Evolutionary conservation across 2,797 vertebrate genomes (phyloP).

Genomic region (Strix occidentalis): DNA sequence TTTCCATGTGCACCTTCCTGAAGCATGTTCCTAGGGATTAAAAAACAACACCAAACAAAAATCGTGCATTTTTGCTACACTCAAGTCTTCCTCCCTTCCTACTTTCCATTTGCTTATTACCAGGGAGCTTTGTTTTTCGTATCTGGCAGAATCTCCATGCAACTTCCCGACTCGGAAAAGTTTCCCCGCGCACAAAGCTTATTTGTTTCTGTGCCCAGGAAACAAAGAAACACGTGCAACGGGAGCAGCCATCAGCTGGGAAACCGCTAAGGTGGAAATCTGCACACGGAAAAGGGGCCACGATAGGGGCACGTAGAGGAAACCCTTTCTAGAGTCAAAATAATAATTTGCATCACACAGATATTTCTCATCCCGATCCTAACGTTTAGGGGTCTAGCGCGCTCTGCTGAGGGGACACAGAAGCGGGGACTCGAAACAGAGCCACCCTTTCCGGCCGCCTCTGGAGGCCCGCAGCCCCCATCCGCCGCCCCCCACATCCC

Average conservation of each 20-base stretch:
- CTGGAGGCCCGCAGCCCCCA: too few species aligned
- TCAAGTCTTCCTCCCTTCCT: not conserved
- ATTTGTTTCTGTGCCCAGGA: not conserved
- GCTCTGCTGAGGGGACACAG: accelerated
- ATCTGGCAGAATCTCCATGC: accelerated
- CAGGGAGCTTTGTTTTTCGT: accelerated
- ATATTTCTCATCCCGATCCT: accelerated
- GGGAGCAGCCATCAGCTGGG: accelerated
- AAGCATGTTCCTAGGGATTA: slow-evolving; percentile 76
- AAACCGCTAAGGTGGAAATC: accelerated
- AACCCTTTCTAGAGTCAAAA: accelerated
- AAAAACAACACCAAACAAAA: not conserved
- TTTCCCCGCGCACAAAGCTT: accelerated
- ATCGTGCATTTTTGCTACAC: accelerated
- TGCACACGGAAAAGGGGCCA: accelerated
- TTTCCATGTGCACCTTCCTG: slow-evolving; percentile 87
- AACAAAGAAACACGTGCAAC: not conserved
- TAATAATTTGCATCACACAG: accelerated
- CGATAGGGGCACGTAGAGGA: accelerated
- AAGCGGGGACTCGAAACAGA: not conserved
- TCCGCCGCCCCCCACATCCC: accelerated
- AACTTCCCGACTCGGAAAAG: not conserved
- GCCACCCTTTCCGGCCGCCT: not conserved
- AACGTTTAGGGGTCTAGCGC: accelerated
- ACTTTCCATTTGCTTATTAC: accelerated